A percentile compares a stretch with the other conserved stretches of the same genome.
Conservation (phyloP, 2,888 invertebrate species). For the Rotaria magnacalcarata region DNA sequence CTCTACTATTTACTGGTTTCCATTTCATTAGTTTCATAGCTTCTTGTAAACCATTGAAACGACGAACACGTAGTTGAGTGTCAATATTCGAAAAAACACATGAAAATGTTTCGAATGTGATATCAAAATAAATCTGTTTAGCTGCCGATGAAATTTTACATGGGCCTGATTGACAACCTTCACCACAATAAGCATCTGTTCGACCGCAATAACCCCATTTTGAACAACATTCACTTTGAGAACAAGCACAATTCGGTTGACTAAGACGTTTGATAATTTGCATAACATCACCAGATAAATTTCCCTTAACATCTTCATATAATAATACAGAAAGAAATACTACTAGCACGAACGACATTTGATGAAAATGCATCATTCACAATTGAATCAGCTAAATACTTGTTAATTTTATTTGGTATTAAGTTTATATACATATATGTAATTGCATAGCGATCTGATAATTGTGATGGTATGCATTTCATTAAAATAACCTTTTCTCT, state of each 20-base stretch:
- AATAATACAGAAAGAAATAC: neutral
- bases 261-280: neutral
- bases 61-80: neutral
- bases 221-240: slow-evolving; percentile 4
- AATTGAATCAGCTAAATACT: neutral
- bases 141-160: neutral
- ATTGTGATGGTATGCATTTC: neutral
- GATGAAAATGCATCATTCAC: neutral
- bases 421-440: neutral
- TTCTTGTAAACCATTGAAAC: neutral
- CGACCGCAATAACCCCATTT: slow-evolving; percentile 27
- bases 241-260: neutral
- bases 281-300: neutral
- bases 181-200: slow-evolving; percentile 9
- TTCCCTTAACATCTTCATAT: neutral
- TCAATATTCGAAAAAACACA: neutral
- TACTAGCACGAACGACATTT: neutral
- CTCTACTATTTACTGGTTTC: neutral
- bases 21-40: neutral
- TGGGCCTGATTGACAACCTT: slow-evolving; percentile 1
- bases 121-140: neutral
- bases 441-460: neutral
- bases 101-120: neutral
- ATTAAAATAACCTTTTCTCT: neutral
- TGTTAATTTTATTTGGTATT: neutral